phyloP scores from a whole-genome alignment of 2,797 vertebrate genomes.

The Vipera latastei region DNA sequence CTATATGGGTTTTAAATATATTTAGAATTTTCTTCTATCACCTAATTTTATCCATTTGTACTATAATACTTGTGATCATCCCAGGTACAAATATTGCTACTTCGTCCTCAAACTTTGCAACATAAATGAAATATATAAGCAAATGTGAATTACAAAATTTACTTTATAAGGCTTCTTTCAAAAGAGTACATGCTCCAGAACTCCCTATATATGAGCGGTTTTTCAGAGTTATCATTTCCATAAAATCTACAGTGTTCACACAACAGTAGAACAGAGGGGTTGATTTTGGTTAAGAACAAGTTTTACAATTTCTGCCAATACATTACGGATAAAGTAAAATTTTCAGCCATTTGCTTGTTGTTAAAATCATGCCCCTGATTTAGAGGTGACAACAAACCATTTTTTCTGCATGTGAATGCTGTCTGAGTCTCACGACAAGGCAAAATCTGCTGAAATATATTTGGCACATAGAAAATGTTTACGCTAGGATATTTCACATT shows the following conservation, averaged over 20 bases:
- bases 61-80: neutral
- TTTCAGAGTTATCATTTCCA: neutral
- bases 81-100: neutral
- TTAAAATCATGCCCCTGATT: neutral
- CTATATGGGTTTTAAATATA: neutral
- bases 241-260: neutral
- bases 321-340: neutral
- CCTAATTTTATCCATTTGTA: neutral
- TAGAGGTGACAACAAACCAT: neutral
- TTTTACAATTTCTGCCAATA: conserved; percentile 21
- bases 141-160: neutral
- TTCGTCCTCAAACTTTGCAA: neutral
- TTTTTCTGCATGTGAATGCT: neutral
- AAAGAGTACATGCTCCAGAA: neutral
- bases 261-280: neutral
- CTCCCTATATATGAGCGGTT: neutral
- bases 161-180: neutral
- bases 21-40: neutral
- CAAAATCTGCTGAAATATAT: neutral
- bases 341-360: neutral
- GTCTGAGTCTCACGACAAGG: neutral
- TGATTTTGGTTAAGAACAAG: neutral
- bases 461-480: neutral
- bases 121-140: neutral
- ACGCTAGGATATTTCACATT: neutral